These are phyloP conservation scores for Panonychus citri DNA, from an alignment of 1,140 invertebrate genomes.

Conservation along the genomic window DNA sequence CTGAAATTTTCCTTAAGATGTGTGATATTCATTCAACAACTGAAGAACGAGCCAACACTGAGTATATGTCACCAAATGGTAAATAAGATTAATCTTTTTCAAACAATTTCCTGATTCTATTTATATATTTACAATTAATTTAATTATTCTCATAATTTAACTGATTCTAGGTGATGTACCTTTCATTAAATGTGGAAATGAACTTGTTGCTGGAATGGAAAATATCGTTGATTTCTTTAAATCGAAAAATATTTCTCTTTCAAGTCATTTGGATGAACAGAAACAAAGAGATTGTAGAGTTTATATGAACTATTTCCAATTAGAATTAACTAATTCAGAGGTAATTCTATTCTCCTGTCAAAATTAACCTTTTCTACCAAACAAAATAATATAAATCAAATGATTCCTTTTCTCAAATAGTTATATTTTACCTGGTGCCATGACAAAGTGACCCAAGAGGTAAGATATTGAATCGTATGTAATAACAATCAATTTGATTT, in stretches of 20 bases:
- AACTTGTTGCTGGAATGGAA: slow-evolving; percentile 68
- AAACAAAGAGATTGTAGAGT: slow-evolving; percentile 1
- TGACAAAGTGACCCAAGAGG: slow-evolving; percentile 39
- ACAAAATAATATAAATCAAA: too few relatives aligned
- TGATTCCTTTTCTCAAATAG: slow-evolving; percentile 22
- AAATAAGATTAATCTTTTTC: slow-evolving; percentile 9
- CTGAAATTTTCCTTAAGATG: slow-evolving; percentile 83
- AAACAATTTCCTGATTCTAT: not conserved
- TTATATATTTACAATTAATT: not conserved
- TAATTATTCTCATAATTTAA: not conserved
- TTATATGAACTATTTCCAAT: not conserved
- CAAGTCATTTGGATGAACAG: too few relatives aligned
- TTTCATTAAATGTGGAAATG: slow-evolving; percentile 66
- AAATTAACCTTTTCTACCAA: too few relatives aligned
- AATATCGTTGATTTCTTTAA: slow-evolving; percentile 66
- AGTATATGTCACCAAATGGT: slow-evolving; percentile 82
- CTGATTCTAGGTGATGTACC: slow-evolving; percentile 45
- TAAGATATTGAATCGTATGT: not conserved
- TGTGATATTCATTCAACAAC: slow-evolving; percentile 45
- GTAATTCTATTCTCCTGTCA: slow-evolving; percentile 23
- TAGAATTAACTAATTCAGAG: slow-evolving; percentile 39
- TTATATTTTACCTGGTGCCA: slow-evolving; percentile 69
- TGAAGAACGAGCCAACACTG: slow-evolving; percentile 60
- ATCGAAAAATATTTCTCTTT: slow-evolving; percentile 40
- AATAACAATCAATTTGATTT: too few relatives aligned